A percentile compares a stretch with the other conserved stretches of the same genome.
Evolutionary conservation across 2,888 invertebrate species (phyloP).

Genomic region (Dorcus parallelipipedus): DNA sequence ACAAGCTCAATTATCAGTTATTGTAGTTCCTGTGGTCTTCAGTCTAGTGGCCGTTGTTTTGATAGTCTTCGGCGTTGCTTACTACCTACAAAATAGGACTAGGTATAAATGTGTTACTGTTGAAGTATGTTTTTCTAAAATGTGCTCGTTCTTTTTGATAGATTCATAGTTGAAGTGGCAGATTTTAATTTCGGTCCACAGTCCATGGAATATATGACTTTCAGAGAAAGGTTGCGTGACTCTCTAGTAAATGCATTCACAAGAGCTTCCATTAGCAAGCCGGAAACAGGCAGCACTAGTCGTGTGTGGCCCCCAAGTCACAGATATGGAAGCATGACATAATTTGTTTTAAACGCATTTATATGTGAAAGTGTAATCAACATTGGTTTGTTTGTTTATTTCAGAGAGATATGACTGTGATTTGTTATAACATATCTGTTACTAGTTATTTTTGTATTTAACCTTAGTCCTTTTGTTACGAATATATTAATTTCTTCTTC

Average conservation of each 20-base stretch:
- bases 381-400: too few species aligned
- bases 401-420: too few species aligned
- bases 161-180: slow-evolving; percentile 81
- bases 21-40: slow-evolving; percentile 82
- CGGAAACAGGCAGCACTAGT: slow-evolving; percentile 33
- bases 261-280: slow-evolving; percentile 34
- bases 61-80: slow-evolving; percentile 83
- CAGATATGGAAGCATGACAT: slow-evolving; percentile 59
- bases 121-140: background rate
- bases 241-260: slow-evolving; percentile 65
- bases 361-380: background rate
- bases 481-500: too few species aligned
- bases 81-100: slow-evolving; percentile 77
- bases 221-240: slow-evolving; percentile 75
- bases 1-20: slow-evolving; percentile 81
- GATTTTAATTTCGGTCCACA: slow-evolving; percentile 87
- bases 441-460: too few species aligned
- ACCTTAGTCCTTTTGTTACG: too few species aligned
- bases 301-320: slow-evolving; percentile 47
- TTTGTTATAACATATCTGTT: too few species aligned
- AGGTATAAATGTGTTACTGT: slow-evolving; percentile 51
- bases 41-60: slow-evolving; percentile 77
- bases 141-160: slow-evolving; percentile 35
- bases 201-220: slow-evolving; percentile 80
- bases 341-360: slow-evolving; percentile 1